phyloP scores from a whole-genome alignment of 2,113 vertebrate genomes.

The Rutilus rutilus region DNA sequence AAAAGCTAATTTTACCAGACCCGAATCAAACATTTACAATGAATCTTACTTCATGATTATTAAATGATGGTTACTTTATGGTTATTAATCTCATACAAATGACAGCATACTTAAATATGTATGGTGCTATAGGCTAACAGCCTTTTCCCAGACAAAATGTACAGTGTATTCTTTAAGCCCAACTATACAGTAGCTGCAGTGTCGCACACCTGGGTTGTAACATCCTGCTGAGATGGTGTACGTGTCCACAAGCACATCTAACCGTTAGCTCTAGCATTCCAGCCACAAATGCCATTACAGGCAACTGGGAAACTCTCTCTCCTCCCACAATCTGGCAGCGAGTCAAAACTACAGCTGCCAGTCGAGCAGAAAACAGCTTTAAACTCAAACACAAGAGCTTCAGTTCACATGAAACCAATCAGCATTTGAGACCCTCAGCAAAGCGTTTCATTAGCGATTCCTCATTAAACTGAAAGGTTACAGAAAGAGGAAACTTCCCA shows the following conservation, averaged over 20 bases:
- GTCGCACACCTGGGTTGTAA: not conserved
- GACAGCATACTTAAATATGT: not conserved
- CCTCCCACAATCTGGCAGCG: slow-evolving; percentile 10
- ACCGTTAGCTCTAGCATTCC: slow-evolving; percentile 67
- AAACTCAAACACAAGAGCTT: not conserved
- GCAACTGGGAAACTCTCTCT: not conserved
- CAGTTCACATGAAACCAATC: slow-evolving; percentile 19
- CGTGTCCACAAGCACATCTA: slow-evolving; percentile 61
- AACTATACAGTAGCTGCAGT: not conserved
- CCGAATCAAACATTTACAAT: not conserved
- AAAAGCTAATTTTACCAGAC: not conserved
- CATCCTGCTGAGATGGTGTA: slow-evolving; percentile 32
- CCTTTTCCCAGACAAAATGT: not conserved
- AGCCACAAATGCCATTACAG: slow-evolving; percentile 39
- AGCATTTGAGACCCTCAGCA: slow-evolving; percentile 16
- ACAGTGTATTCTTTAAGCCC: not conserved
- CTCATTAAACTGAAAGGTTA: slow-evolving; percentile 41
- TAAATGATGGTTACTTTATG: not conserved
- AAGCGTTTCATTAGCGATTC: slow-evolving; percentile 9
- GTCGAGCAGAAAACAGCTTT: slow-evolving; percentile 6
- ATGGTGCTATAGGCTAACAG: not conserved
- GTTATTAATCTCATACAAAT: not conserved
- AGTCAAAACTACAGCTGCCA: slow-evolving; percentile 24
- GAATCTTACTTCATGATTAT: not conserved
- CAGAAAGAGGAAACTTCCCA: not conserved